A percentile compares a stretch with the other conserved stretches of the same genome.
phyloP scores from a whole-genome alignment of 1,140 invertebrate species.

The Aethina tumida region DNA sequence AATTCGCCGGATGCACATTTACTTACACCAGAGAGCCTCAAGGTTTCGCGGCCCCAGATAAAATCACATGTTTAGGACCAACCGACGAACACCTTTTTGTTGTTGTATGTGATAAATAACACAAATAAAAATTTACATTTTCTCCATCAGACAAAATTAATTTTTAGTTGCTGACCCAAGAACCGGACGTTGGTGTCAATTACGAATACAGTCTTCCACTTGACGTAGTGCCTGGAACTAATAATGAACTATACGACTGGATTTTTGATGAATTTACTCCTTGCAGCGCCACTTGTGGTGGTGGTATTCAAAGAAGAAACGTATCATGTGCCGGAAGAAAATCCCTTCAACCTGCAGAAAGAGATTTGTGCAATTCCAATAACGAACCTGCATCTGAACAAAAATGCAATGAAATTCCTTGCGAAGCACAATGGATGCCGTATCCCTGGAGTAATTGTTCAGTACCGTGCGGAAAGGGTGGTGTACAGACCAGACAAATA shows the following conservation, averaged over 20 bases:
- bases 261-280: slow-evolving; percentile 64
- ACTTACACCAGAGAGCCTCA: slow-evolving; percentile 75
- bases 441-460: slow-evolving; percentile 78
- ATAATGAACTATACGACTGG: slow-evolving; percentile 71
- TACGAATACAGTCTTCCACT: slow-evolving; percentile 89
- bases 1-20: slow-evolving; percentile 75
- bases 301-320: slow-evolving; percentile 69
- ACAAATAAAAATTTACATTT: too few species aligned
- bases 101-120: slow-evolving; percentile 51
- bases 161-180: slow-evolving; percentile 74
- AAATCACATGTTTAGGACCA: slow-evolving; percentile 71
- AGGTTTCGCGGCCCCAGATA: slow-evolving; percentile 73
- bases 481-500: slow-evolving; percentile 57
- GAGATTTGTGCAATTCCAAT: slow-evolving; percentile 65
- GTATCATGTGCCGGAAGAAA: slow-evolving; percentile 61
- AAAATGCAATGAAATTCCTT: slow-evolving; percentile 65
- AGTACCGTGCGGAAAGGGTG: slow-evolving; percentile 67
- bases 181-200: slow-evolving; percentile 70
- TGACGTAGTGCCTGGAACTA: slow-evolving; percentile 49
- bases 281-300: slow-evolving; percentile 77
- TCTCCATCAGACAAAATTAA: background rate
- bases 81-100: slow-evolving; percentile 79
- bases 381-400: slow-evolving; percentile 57
- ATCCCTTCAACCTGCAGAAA: slow-evolving; percentile 56
- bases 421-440: slow-evolving; percentile 73